Conservation (phyloP, 2,113 vertebrate genomes). For the Corythornis vintsioides region DNA sequence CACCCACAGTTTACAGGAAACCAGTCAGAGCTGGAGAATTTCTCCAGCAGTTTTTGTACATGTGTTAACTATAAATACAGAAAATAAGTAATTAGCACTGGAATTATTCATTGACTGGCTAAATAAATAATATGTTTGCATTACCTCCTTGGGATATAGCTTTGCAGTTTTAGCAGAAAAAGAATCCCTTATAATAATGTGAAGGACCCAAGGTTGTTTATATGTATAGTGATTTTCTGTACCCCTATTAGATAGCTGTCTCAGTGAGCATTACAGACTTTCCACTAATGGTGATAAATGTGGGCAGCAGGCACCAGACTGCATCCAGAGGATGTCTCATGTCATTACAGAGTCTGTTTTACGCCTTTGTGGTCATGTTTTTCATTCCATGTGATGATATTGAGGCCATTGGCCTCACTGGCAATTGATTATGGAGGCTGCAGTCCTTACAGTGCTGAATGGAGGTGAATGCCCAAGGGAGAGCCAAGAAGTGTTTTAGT, state of each 20-base stretch:
- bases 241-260: not conserved
- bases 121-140: conserved; percentile 22
- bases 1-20: not conserved
- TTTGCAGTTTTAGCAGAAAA: conserved; percentile 18
- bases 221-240: not conserved
- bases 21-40: not conserved
- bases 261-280: not conserved
- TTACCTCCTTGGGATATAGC: not conserved
- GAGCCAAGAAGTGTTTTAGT: not conserved
- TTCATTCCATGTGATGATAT: not conserved
- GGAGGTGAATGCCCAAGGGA: not conserved
- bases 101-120: conserved; percentile 17
- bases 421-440: not conserved
- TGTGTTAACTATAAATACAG: not conserved
- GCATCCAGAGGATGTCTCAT: not conserved
- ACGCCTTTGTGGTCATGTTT: not conserved
- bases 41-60: not conserved
- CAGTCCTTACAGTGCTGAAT: not conserved
- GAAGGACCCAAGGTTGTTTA: not conserved
- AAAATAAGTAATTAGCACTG: conserved; percentile 40
- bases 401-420: not conserved
- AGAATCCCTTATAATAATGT: not conserved
- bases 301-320: not conserved
- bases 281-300: not conserved
- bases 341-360: not conserved